These are phyloP conservation scores for Tragelaphus strepsiceros DNA, from an alignment of 2,113 vertebrate species.

Conservation along the genomic window DNA sequence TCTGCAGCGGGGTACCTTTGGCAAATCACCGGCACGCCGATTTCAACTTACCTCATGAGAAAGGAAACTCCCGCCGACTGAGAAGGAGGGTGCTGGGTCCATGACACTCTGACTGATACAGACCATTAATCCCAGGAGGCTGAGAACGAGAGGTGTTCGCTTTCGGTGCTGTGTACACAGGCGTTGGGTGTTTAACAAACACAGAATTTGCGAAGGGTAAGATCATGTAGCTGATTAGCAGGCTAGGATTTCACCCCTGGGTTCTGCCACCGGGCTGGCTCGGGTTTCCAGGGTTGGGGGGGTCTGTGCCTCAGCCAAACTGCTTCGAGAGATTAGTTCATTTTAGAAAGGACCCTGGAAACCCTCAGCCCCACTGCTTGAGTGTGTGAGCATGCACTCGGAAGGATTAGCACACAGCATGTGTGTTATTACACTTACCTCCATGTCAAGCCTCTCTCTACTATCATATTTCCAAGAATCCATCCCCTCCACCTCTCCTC, in stretches of 20 bases:
- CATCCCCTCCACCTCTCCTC: background rate
- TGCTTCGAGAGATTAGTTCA: background rate
- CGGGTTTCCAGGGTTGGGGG: slow-evolving; percentile 3
- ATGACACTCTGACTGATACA: background rate
- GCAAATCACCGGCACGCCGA: slow-evolving; percentile 36
- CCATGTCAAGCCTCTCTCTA: background rate
- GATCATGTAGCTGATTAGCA: background rate
- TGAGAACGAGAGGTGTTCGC: background rate
- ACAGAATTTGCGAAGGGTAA: background rate
- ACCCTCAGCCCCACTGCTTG: background rate
- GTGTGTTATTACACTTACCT: background rate
- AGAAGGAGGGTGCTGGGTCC: background rate
- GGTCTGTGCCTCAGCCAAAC: background rate
- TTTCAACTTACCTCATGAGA: slow-evolving; percentile 13
- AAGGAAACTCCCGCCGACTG: slow-evolving; percentile 15
- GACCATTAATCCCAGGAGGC: background rate
- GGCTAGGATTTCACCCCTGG: background rate
- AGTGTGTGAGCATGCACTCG: background rate
- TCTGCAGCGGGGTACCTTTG: rapidly evolving
- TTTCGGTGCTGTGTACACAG: background rate
- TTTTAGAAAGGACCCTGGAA: slow-evolving; percentile 25
- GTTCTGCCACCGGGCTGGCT: background rate
- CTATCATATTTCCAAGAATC: background rate
- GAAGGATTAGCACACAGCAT: too few species aligned
- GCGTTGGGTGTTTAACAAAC: slow-evolving; percentile 40